Evolutionary conservation across 1,140 invertebrate genomes (phyloP).

Genomic region (Caenorhabditis elegans): DNA sequence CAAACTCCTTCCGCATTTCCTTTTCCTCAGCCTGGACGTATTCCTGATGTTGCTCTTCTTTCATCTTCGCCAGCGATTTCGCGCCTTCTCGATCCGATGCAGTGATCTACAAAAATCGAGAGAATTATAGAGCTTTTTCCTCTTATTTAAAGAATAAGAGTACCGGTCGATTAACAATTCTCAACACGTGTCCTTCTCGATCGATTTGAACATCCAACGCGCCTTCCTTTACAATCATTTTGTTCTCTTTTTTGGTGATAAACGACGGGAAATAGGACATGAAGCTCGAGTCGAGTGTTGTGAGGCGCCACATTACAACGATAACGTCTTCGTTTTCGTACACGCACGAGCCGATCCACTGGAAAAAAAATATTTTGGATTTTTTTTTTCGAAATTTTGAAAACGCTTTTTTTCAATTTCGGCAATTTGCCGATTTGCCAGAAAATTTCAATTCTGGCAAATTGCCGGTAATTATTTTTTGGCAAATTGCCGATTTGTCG

Average conservation of each 20-base stretch:
- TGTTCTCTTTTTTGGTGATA: constrained; percentile 45
- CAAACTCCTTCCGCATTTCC: constrained; percentile 4
- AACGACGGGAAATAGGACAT: constrained; percentile 45
- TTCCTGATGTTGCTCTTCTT: constrained; percentile 33
- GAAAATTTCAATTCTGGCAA: too few species aligned
- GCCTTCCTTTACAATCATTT: constrained; percentile 42
- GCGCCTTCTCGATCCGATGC: constrained; percentile 45
- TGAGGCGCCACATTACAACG: constrained; percentile 42
- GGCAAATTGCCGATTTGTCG: too few species aligned
- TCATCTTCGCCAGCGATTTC: constrained; percentile 39
- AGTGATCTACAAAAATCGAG: constrained; percentile 42
- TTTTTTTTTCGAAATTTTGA: too few species aligned
- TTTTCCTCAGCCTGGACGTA: not conserved
- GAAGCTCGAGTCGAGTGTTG: constrained; percentile 40
- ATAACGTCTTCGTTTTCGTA: constrained; percentile 51
- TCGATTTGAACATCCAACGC: constrained; percentile 45
- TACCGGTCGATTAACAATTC: constrained; percentile 47
- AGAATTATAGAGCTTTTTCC: not conserved
- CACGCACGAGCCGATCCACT: constrained; percentile 49
- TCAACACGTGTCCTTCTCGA: constrained; percentile 35
- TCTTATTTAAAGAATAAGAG: not conserved
- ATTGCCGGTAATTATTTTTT: too few species aligned
- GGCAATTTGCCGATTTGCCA: too few species aligned
- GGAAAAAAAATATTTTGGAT: constrained; percentile 24
- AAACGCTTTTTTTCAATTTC: too few species aligned